A percentile compares a stretch with the other conserved stretches of the same genome.
Conservation (phyloP, 2,888 invertebrate genomes). For the Oxyteleia sp. region DNA sequence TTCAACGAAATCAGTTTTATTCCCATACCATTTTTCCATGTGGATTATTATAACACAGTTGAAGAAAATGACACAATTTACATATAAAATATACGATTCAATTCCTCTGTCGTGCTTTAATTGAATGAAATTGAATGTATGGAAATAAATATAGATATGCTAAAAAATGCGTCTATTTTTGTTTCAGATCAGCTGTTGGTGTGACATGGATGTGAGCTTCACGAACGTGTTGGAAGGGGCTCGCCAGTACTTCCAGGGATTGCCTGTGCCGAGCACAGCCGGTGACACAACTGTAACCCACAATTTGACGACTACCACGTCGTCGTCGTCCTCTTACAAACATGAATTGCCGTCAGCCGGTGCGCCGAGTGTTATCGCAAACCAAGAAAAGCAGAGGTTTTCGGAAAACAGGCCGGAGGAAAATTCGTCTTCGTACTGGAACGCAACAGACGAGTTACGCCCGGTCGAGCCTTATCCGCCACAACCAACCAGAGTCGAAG, state of each 20-base stretch:
- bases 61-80: too few relatives aligned
- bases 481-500: constrained; percentile 85
- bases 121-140: background rate
- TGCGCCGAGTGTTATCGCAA: constrained; percentile 36
- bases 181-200: constrained; percentile 85
- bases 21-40: too few relatives aligned
- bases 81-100: too few relatives aligned
- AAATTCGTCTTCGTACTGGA: constrained; percentile 80
- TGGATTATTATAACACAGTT: too few relatives aligned
- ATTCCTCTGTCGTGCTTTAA: too few relatives aligned
- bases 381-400: constrained; percentile 43
- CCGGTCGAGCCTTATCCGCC: constrained; percentile 84
- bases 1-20: too few relatives aligned
- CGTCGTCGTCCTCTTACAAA: constrained; percentile 70
- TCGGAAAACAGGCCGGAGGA: constrained; percentile 70
- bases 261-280: constrained; percentile 90
- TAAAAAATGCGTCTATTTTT: too few relatives aligned
- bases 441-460: constrained; percentile 77
- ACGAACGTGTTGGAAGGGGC: constrained; percentile 95
- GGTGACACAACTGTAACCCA: constrained; percentile 83
- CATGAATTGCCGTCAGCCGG: constrained; percentile 70
- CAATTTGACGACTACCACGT: constrained; percentile 71
- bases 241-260: constrained; percentile 94
- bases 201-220: constrained; percentile 93
- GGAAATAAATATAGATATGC: too few relatives aligned